Evolutionary conservation across 2,888 invertebrate species (phyloP), one percentile per base, ranked within the genome.

Genomic region (Acanthococcus lagerstroemiae): DNA sequence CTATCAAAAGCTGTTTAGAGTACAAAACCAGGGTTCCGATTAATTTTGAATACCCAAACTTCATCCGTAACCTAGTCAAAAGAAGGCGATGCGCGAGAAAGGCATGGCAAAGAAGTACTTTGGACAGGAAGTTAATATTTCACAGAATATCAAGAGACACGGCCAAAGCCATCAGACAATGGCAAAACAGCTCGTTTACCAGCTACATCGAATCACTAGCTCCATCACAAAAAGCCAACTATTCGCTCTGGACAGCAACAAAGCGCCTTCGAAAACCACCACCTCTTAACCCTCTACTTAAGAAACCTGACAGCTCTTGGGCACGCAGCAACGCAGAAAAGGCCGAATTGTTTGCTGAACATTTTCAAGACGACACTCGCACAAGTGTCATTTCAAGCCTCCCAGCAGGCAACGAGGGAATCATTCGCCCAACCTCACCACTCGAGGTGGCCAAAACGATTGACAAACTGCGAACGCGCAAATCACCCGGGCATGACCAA

Each of bases 201-300:
- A 19, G 27, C 6, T 55, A 24, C 19, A 4, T 55, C 9, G 12
- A n/a, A 12, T 6, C 4, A 1, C 55, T 55, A 17, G 19, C 24
- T n/a, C 55, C 55, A 27, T 15, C 26, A 15, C 15, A 6, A 2
- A 9, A 54, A 21, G 24, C 30, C 2, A 70, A 73, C 58, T 73
- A 72, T 69, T 72, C 70, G 0, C 56, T 72, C 15, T 72, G 71
- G 70, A 72, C 70, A 66, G 69, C 68, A 5, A 70, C 70, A 1
- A 70, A 57, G 65, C 61, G 68, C 17, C 25, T 71, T n/a, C 70
- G 70, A 54, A 57, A 60, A 19, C 70, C 68, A 17, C 45, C 54
- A 46, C 52, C 56, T 21, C 46, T 30, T 21, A 57, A 54, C 27
- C 61, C 69, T 7, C 70, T 70, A 1, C 69, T 72, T 1, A 52